Conservation (phyloP, 2,797 vertebrate genomes). For the Hemitrygon akajei region DNA sequence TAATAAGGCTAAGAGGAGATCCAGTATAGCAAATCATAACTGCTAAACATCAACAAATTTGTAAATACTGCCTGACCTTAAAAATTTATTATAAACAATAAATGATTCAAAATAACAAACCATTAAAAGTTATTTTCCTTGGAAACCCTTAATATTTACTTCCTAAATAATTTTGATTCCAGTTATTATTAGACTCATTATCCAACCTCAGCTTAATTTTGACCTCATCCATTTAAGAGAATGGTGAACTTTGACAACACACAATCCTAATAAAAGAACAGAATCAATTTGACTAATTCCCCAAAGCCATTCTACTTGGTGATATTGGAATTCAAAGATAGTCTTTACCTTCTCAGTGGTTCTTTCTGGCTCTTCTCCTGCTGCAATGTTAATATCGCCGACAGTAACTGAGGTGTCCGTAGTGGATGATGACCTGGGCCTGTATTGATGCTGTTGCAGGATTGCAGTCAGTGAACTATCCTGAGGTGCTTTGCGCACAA, state of each 20-base stretch:
- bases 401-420: conserved; percentile 65
- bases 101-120: no score
- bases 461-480: conserved; percentile 65
- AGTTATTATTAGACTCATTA: neutral
- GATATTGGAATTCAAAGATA: neutral
- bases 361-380: conserved; percentile 57
- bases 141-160: neutral
- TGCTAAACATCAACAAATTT: no score
- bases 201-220: neutral
- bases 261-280: neutral
- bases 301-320: neutral
- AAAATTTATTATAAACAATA: no score
- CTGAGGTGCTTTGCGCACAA: conserved; percentile 58
- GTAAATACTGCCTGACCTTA: no score
- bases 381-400: conserved; percentile 50
- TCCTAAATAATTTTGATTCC: neutral
- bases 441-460: conserved; percentile 67
- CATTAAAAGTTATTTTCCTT: neutral
- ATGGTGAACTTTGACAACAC: neutral
- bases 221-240: neutral
- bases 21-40: neutral
- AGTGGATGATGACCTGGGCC: conserved; percentile 69
- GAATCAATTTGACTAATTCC: neutral
- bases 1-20: neutral
- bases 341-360: conserved; percentile 56